These are phyloP conservation scores for Nothobranchius furzeri DNA, from an alignment of 2,113 vertebrate species.

Conservation along the genomic window DNA sequence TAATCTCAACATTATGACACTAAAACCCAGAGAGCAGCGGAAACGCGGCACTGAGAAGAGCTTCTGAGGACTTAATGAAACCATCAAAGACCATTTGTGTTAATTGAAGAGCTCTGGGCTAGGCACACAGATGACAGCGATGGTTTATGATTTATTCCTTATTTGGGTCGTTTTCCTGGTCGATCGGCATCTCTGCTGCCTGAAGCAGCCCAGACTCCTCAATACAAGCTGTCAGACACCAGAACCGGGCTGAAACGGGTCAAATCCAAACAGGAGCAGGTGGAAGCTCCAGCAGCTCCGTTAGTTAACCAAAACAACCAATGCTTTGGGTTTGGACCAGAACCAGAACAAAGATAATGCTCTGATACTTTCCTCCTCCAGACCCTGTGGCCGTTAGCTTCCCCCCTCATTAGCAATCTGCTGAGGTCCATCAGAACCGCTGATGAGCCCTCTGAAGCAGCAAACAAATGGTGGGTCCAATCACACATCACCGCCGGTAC, in stretches of 20 bases:
- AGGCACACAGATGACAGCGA: slow-evolving; percentile 1
- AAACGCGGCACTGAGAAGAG: slow-evolving; percentile 5
- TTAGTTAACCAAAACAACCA: no score
- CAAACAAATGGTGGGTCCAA: slow-evolving; percentile 40
- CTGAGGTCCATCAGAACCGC: slow-evolving; percentile 20
- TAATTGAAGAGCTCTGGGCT: slow-evolving; percentile 49
- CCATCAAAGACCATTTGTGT: slow-evolving; percentile 15
- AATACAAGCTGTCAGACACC: not conserved
- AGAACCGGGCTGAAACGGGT: no score
- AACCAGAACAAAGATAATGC: no score
- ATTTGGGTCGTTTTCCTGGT: slow-evolving; percentile 16
- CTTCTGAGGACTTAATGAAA: slow-evolving; percentile 2
- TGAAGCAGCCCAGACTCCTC: no score
- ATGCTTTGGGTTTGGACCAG: no score
- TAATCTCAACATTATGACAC: slow-evolving; percentile 15
- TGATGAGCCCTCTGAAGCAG: slow-evolving; percentile 27
- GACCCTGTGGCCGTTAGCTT: no score
- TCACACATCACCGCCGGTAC: not conserved
- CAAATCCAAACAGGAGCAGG: no score
- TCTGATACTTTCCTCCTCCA: no score
- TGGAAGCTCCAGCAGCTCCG: no score
- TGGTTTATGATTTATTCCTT: slow-evolving; percentile 36
- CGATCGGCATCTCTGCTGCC: not conserved
- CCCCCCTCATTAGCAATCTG: slow-evolving; percentile 36
- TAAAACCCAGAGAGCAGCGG: not conserved